Conservation (phyloP, 1,140 invertebrate species). For the Chrysopa pallens region DNA sequence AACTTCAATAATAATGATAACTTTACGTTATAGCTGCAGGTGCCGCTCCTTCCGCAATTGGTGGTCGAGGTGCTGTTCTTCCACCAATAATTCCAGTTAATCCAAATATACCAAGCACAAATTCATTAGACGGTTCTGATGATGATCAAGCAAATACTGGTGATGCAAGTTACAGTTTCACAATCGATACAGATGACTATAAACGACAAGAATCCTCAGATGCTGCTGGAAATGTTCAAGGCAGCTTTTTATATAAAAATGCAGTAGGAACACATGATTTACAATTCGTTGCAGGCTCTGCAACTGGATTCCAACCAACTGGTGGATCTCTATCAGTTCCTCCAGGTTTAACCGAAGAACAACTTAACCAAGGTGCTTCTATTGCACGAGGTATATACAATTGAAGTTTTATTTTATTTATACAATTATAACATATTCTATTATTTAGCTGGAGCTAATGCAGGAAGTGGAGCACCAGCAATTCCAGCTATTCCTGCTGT, state of each 20-base stretch:
- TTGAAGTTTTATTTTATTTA: too few relatives aligned
- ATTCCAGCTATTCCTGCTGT: too few relatives aligned
- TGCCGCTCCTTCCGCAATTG: too few relatives aligned
- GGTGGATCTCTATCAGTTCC: constrained; percentile 1
- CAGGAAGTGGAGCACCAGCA: too few relatives aligned
- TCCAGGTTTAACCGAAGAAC: not conserved
- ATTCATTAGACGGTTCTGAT: not conserved
- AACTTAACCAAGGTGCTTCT: not conserved
- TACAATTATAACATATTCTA: too few relatives aligned
- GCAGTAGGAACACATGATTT: constrained; percentile 9
- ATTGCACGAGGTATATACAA: too few relatives aligned
- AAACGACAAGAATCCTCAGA: constrained; percentile 11
- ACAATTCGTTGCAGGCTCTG: constrained; percentile 9
- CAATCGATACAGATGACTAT: constrained; percentile 9
- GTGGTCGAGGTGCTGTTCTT: not conserved
- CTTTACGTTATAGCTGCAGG: too few relatives aligned
- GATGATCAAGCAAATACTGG: constrained; percentile 1
- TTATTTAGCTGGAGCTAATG: too few relatives aligned
- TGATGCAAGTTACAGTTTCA: constrained; percentile 13
- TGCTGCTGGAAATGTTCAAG: constrained; percentile 12
- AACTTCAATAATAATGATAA: too few relatives aligned
- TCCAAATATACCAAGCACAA: not conserved
- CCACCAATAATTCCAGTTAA: not conserved
- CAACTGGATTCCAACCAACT: constrained; percentile 8
- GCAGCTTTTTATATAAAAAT: constrained; percentile 12